phyloP scores from a whole-genome alignment of 2,888 invertebrate species.

The Sminthurinus aureus region DNA sequence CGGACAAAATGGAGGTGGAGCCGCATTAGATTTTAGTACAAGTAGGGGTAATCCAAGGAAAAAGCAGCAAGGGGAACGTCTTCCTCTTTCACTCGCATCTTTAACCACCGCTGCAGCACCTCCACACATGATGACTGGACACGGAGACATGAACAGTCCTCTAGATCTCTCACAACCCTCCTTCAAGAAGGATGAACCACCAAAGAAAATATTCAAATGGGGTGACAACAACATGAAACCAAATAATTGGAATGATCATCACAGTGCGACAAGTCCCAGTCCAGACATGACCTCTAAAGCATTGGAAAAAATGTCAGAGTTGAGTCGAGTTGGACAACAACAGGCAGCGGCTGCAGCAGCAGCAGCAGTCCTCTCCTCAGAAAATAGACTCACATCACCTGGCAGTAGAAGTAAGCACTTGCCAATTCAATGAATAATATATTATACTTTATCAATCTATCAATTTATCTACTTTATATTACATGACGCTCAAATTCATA shows the following conservation, averaged over 20 bases:
- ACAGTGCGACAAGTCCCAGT: conserved; percentile 47
- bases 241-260: conserved; percentile 48
- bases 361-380: conserved; percentile 70
- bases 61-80: conserved; percentile 25
- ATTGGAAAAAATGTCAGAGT: conserved; percentile 88
- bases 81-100: conserved; percentile 27
- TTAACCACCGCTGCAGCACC: conserved; percentile 25
- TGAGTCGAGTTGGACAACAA: conserved; percentile 79
- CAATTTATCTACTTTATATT: background rate
- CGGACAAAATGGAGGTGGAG: conserved; percentile 52
- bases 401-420: conserved; percentile 54
- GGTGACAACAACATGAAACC: conserved; percentile 12
- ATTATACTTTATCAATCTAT: background rate
- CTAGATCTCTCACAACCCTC: conserved; percentile 78
- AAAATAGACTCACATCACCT: conserved; percentile 70
- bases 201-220: conserved; percentile 54
- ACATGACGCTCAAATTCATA: background rate
- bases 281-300: conserved; percentile 71
- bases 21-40: conserved; percentile 58
- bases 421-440: background rate
- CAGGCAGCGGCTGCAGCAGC: conserved; percentile 64
- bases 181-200: conserved; percentile 49
- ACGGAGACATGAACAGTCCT: conserved; percentile 70
- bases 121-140: conserved; percentile 63
- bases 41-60: conserved; percentile 27